These are phyloP conservation scores for Cybosia mesomella DNA, from an alignment of 2,888 invertebrate genomes.

Conservation along the genomic window DNA sequence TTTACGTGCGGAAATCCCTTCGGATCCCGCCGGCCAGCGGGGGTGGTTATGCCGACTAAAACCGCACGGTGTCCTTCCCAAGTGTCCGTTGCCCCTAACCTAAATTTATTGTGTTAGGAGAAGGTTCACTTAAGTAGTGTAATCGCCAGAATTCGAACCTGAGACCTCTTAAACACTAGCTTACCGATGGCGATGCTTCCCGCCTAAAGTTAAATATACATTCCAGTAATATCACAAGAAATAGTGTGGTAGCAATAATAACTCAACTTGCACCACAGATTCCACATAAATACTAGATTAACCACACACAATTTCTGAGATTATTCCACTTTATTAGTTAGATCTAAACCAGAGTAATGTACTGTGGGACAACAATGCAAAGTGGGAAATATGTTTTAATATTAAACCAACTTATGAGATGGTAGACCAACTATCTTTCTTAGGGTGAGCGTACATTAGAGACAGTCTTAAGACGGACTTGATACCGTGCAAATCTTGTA, in stretches of 20 bases:
- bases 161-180: too few species aligned
- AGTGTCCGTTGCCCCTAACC: too few species aligned
- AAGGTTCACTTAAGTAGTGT: too few species aligned
- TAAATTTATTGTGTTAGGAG: too few species aligned
- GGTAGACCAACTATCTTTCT: background rate
- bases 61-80: too few species aligned
- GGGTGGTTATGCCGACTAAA: too few species aligned
- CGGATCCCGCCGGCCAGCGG: too few species aligned
- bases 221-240: conserved; percentile 11
- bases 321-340: conserved; percentile 47
- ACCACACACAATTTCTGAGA: conserved; percentile 44
- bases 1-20: too few species aligned
- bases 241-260: conserved; percentile 20
- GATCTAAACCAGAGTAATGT: conserved; percentile 42
- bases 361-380: conserved; percentile 34
- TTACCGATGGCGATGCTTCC: background rate
- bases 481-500: too few species aligned
- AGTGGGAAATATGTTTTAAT: background rate
- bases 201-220: background rate
- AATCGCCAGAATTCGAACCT: too few species aligned
- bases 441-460: too few species aligned
- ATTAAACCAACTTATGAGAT: conserved; percentile 5
- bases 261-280: conserved; percentile 21
- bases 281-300: conserved; percentile 48
- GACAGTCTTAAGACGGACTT: too few species aligned